Conservation (phyloP, 1,140 invertebrate genomes). For the Anastrepha ludens region DNA sequence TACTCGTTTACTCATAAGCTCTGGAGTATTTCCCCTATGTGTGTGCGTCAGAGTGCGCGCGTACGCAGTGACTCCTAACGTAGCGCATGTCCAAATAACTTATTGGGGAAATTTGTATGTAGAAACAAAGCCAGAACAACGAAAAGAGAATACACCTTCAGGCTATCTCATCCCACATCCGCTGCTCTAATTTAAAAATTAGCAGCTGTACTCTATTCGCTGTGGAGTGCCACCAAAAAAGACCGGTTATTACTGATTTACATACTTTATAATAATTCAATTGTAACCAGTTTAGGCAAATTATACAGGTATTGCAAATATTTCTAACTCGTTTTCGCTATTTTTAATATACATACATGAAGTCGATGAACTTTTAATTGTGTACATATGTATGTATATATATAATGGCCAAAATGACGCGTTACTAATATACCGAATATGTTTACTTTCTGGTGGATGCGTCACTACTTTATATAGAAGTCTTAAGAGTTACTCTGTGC, state of each 20-base stretch:
- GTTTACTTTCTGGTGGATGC: too few species aligned
- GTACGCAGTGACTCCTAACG: background rate
- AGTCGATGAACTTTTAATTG: background rate
- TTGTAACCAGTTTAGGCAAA: conserved; percentile 10
- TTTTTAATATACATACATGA: background rate
- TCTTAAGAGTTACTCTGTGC: too few species aligned
- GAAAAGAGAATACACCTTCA: too few species aligned
- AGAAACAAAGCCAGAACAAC: too few species aligned
- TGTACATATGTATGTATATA: background rate
- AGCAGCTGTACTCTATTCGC: background rate
- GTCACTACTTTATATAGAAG: too few species aligned
- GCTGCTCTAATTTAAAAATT: background rate
- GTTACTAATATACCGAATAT: too few species aligned
- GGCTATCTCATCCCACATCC: too few species aligned
- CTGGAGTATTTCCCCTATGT: too few species aligned
- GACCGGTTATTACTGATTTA: background rate
- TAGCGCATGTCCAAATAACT: background rate
- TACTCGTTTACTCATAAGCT: too few species aligned
- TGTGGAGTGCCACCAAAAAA: background rate
- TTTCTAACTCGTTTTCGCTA: background rate
- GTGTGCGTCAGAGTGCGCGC: too few species aligned
- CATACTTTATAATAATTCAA: too few species aligned
- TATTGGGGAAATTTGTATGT: background rate
- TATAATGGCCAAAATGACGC: too few species aligned
- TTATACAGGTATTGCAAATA: background rate